Base-by-base conservation (phyloP, 2,797 vertebrate species). In the Neosilurus hyrtlii region DNA sequence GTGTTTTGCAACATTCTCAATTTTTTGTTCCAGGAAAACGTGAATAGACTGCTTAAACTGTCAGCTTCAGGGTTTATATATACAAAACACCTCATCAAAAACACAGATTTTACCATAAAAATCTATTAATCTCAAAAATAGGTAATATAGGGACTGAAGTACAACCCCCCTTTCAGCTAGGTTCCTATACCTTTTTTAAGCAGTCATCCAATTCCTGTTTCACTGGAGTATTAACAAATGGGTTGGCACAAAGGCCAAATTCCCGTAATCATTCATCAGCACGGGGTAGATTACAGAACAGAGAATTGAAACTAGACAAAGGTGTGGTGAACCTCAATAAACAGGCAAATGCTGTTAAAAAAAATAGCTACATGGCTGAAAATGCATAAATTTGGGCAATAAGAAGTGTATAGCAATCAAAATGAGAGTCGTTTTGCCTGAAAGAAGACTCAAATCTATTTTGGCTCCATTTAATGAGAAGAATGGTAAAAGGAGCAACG, bases 11-110 rank as follows among this genome's bases (percentile, higher is more conserved):
- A 63, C 35, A 61, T 62, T 57, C 35, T 70, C 61, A 49, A 22
- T 76, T 75, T 77, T 26, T 62, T 72, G 43, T 35, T 15, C 5
- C 51, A 72, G 56, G n/a, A 82, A 26, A 84, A 49, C 0, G 57
- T 66, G 4, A n/a, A 49, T 52, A n/a, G 35, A 2, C 30, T 72
- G 24, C 59, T 77, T 68, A 80, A 57, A 74, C 2, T 9, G 6
- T 16, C 70, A 56, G 24, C 16, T 73, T 9, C 24, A 56, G 4
- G 30, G 51, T n/a, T 49, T 37, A 67, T 35, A 20, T 5, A 2
- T 14, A n/a, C 22, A 70, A n/a, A 68, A 10, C 24, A 67, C 3
- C 0, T 2, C 6, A 70, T 12, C 20, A n/a, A n/a, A 51, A 4
- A 37, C 65, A 63, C 12, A 26, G 24, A 24, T 24, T 4, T 4